A percentile compares a stretch with the other conserved stretches of the same genome.
phyloP scores from a whole-genome alignment of 2,888 invertebrate species.

The Deilephila elpenor region DNA sequence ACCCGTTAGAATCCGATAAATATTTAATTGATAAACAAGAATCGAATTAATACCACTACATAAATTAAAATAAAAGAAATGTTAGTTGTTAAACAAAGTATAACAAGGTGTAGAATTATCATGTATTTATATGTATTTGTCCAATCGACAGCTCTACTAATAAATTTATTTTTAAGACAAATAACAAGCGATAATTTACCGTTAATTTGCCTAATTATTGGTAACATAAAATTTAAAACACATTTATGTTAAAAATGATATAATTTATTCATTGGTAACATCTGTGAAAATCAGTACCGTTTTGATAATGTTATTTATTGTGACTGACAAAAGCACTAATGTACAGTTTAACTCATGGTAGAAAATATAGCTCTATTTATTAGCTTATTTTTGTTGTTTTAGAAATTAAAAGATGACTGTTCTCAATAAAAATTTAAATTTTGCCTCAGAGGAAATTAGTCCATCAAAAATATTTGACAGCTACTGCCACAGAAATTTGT shows the following conservation, averaged over 20 bases:
- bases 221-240: neutral
- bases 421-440: neutral
- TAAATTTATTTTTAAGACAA: conserved; percentile 6
- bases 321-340: neutral
- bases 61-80: neutral
- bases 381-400: neutral
- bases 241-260: neutral
- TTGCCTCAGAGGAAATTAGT: neutral
- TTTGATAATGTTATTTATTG: conserved; percentile 6
- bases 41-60: neutral
- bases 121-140: neutral
- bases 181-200: conserved; percentile 8
- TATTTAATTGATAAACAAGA: neutral
- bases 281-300: neutral
- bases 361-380: neutral
- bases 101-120: neutral
- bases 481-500: too few species aligned
- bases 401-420: neutral
- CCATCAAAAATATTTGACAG: neutral
- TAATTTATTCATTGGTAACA: neutral
- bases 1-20: neutral
- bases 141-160: neutral
- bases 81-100: neutral
- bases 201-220: conserved; percentile 4
- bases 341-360: neutral